Conservation (phyloP, 2,113 vertebrate genomes). For the Eubucco bourcierii region DNA sequence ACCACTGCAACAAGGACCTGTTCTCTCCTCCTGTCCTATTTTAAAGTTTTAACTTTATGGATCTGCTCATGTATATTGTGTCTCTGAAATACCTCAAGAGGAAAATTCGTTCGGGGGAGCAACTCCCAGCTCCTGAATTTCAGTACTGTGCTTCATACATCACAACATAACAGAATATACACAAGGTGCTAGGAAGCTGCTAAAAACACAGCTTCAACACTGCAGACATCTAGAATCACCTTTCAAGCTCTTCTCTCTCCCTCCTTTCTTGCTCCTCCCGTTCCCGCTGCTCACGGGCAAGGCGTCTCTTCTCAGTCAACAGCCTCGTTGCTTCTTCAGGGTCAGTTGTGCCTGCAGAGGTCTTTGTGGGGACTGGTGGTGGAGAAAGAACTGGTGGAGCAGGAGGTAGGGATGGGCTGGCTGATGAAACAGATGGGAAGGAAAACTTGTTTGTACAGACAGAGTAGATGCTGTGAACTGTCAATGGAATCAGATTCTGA, state of each 20-base stretch:
- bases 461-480: background rate
- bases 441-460: background rate
- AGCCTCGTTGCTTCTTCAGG: slow-evolving; percentile 92
- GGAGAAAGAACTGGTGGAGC: slow-evolving; percentile 55
- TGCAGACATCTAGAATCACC: slow-evolving; percentile 68
- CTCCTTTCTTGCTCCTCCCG: slow-evolving; percentile 86
- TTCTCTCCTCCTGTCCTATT: background rate
- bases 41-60: background rate
- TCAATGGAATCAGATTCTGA: background rate
- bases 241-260: slow-evolving; percentile 85
- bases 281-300: slow-evolving; percentile 92
- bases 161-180: background rate
- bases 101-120: background rate
- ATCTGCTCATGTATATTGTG: background rate
- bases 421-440: background rate
- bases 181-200: background rate
- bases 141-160: background rate
- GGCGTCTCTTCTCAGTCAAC: slow-evolving; percentile 89
- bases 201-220: background rate
- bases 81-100: background rate
- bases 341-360: slow-evolving; percentile 89
- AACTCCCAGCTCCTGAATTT: background rate
- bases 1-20: background rate
- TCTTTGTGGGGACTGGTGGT: slow-evolving; percentile 50
- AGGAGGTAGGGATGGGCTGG: background rate